Evolutionary conservation across 2,888 invertebrate species (phyloP).

Genomic region (Ischnura elegans): DNA sequence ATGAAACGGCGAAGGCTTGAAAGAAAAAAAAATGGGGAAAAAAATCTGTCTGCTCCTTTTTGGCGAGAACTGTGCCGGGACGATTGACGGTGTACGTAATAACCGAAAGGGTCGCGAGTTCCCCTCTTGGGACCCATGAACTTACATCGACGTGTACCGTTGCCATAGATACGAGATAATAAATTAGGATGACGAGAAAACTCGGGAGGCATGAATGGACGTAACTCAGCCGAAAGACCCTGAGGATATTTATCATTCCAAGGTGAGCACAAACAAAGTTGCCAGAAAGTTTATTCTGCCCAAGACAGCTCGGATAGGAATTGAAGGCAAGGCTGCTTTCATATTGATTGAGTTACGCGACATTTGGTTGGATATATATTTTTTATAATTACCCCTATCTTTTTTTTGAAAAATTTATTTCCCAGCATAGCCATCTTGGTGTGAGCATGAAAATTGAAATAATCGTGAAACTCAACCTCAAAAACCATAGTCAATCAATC

Average conservation of each 20-base stretch:
- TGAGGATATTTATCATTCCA: background rate
- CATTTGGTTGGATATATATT: too few relatives aligned
- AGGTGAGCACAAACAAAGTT: background rate
- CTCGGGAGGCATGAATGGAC: background rate
- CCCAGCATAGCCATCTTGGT: too few relatives aligned
- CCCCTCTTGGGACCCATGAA: background rate
- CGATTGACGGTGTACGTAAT: background rate
- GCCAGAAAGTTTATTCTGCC: background rate
- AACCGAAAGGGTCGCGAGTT: background rate
- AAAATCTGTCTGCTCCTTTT: background rate
- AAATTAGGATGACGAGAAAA: conserved; percentile 3
- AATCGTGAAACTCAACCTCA: too few relatives aligned
- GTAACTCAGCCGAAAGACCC: background rate
- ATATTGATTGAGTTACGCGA: too few relatives aligned
- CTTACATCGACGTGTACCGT: background rate
- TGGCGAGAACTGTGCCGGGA: background rate
- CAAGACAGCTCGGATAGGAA: background rate
- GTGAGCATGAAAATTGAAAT: too few relatives aligned
- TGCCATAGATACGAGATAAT: background rate
- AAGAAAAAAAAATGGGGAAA: background rate
- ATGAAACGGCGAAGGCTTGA: background rate
- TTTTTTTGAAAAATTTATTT: too few relatives aligned
- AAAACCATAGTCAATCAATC: too few relatives aligned
- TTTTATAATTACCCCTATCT: too few relatives aligned
- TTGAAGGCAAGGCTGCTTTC: background rate